Evolutionary conservation across 2,797 vertebrate genomes (phyloP), one percentile per base, ranked within the genome.

Genomic region (Eurystomus glaucurus): DNA sequence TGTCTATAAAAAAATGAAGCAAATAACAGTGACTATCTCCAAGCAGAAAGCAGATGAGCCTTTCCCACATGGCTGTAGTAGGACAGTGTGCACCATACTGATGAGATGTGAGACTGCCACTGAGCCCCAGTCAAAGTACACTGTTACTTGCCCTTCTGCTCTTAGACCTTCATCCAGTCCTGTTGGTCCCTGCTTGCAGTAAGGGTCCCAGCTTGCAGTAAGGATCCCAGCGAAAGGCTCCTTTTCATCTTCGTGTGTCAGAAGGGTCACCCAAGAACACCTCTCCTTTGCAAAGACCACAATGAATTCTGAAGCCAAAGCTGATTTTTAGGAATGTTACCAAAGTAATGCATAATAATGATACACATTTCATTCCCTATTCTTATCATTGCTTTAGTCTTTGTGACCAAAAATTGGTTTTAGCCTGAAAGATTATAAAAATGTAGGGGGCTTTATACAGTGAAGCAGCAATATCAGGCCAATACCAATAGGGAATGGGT

Each of bases 101-200:
- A 58, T 35, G 31, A 90, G 66, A 46, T 54, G 50, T 0, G 2
- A 76, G 50, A 33, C 17, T 41, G 25, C 3, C 55, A 43, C 26
- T 46, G 52, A 69, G 15, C 16, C 17, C 41, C 41, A 20, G 13
- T 29, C 39, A 72, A 41, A 25, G 41, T 19, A 45, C 62, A 55
- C 14, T 69, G 6, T 48, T 55, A 54, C 11, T 43, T 41, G 22
- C 0, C 1, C 20, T 84, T 90, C 69, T 79, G 8, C 14, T 88
- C 23, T 46, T 41, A 46, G 18, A 80, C 23, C 25, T 90, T 60
- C 15, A 33, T 41, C 28, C 16, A 25, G 16, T 39, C 48, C 2
- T 4, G 3, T 20, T 1, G 2, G 31, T 41, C 35, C 35, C 2
- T 23, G 12, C 3, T 76, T 43, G 5, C n/a, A 10, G 1, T n/a